Evolutionary conservation across 2,113 vertebrate species (phyloP), one percentile per base, ranked within the genome.

Genomic region (Oncorhynchus clarkii): DNA sequence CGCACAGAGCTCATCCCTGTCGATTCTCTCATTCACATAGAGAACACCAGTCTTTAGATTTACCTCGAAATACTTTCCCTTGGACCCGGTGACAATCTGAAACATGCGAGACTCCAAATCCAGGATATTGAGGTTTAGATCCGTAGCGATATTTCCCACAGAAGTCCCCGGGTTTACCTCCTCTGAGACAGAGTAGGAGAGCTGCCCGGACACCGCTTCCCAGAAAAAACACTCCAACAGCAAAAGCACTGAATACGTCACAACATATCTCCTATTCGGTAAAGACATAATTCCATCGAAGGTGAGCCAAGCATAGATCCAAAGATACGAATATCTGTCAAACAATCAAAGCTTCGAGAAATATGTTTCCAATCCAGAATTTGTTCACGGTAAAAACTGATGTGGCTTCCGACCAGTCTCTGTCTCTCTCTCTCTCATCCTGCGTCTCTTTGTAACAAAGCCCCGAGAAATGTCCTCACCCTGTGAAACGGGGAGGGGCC

Each of bases 1-100:
- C 13, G 78, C 85, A 64, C 94, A 95, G 16, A 94, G 76, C 48
- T 73, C 71, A 54, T 94, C 93, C 69, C 93, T 84, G 80, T 95
- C 92, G 81, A 94, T 88, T 76, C 83, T 93, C 26, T 93, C 90
- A 39, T 86, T 88, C 48, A 94, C 69, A 78, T 81, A 78, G n/a
- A 95, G 72, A 64, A 89, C 73, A 12, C 93, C 93, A 20, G 89
- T 93, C 20, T 90, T 88, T 34, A 86, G 65, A 80, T 94, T 88
- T 65, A 94, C 90, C 78, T 89, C 80, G 22, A 94, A 87, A 77
- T 86, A 82, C 67, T 86, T 84, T 59, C 83, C 81, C 0, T 83
- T 89, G 54, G 88, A 81, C 74, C 90, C 90, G 54, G 87, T 83
- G 20, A 88, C 77, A 69, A 94, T 88, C 62, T 81, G 84, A 66